Percentiles rank a stretch among this genome's conserved stretches.
These are phyloP conservation scores for Telmatochromis sp. DNA, from an alignment of 2,113 vertebrate genomes.

Conservation along the genomic window DNA sequence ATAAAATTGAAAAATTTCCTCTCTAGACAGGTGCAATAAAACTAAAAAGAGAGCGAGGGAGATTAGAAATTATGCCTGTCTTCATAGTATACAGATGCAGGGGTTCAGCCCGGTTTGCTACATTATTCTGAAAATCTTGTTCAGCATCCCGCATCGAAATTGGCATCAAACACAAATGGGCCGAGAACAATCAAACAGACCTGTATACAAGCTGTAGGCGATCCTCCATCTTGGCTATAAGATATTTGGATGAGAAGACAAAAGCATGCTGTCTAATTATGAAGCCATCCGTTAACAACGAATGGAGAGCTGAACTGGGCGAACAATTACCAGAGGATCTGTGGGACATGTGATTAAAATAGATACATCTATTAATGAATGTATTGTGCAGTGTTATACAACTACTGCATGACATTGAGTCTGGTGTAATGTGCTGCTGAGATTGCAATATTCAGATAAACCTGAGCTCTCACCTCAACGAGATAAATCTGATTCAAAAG, in stretches of 20 bases:
- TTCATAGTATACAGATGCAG: background rate
- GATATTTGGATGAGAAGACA: background rate
- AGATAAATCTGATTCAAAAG: background rate
- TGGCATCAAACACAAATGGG: background rate
- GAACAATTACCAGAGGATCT: background rate
- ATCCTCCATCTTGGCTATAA: background rate
- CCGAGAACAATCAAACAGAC: background rate
- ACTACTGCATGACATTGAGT: background rate
- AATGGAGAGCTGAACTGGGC: background rate
- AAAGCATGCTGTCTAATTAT: background rate
- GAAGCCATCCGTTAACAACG: background rate
- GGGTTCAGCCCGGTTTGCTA: background rate
- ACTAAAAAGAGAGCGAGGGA: background rate
- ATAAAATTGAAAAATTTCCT: background rate
- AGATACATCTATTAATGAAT: background rate
- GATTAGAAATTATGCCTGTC: background rate
- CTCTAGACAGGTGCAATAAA: background rate
- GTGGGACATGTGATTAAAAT: background rate
- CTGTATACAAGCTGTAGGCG: background rate
- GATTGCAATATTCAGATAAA: background rate
- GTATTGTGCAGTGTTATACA: background rate
- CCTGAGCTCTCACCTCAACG: background rate
- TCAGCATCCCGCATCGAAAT: accelerated
- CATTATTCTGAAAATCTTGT: background rate
- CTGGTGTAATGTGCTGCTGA: background rate